These are phyloP conservation scores for Syrphus vitripennis DNA, from an alignment of 2,888 invertebrate species.

Conservation along the genomic window DNA sequence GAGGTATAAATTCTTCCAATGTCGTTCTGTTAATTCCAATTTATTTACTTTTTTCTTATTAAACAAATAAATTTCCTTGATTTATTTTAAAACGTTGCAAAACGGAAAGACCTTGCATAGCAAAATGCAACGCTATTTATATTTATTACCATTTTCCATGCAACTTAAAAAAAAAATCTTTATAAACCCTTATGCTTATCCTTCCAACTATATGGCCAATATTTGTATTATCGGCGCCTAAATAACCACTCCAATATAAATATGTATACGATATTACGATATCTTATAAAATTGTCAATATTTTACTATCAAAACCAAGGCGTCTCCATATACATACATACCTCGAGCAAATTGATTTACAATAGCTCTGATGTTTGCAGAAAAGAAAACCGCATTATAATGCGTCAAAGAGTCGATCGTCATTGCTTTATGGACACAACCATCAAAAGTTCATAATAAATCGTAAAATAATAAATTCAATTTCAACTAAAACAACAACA, in stretches of 20 bases:
- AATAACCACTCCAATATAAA: slow-evolving; percentile 33
- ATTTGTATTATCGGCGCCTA: slow-evolving; percentile 47
- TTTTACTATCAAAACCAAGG: slow-evolving; percentile 18
- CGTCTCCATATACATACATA: too few species aligned
- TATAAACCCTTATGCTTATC: background rate
- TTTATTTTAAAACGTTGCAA: background rate
- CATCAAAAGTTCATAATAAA: slow-evolving; percentile 43
- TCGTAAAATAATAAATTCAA: slow-evolving; percentile 22
- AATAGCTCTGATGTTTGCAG: background rate
- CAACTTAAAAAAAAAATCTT: background rate
- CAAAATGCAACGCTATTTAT: background rate
- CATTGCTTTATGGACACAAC: background rate
- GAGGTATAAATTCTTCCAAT: too few species aligned
- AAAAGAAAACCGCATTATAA: background rate
- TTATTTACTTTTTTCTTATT: background rate
- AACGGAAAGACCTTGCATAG: background rate
- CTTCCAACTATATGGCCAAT: background rate
- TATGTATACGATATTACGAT: slow-evolving; percentile 12
- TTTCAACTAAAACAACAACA: background rate
- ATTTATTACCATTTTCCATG: background rate
- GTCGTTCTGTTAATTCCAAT: background rate
- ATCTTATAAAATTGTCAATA: slow-evolving; percentile 28
- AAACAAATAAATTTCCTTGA: too few species aligned
- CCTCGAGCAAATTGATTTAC: slow-evolving; percentile 36
- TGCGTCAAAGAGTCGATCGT: slow-evolving; percentile 41